Conservation (phyloP, 2,113 vertebrate genomes). For the Anolis sagrei region DNA sequence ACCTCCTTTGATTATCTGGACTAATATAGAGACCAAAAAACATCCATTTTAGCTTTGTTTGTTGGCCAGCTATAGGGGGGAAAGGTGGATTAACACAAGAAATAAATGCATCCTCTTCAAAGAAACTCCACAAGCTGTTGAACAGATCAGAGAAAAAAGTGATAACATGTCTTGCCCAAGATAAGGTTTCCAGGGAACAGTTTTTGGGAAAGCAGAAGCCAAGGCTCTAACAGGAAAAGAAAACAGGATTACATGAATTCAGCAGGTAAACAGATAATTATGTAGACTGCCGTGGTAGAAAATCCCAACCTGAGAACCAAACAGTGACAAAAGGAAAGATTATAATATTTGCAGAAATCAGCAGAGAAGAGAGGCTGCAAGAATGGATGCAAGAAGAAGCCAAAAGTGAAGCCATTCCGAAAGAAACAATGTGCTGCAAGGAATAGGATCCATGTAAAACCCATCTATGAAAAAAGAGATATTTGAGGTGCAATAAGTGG, state of each 20-base stretch:
- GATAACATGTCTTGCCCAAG: neutral
- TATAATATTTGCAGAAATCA: constrained; percentile 44
- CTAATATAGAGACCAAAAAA: too few species aligned
- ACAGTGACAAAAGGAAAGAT: constrained; percentile 42
- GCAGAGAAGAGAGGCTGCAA: constrained; percentile 5
- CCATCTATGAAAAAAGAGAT: constrained; percentile 3
- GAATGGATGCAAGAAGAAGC: constrained; percentile 9
- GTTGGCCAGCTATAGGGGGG: too few species aligned
- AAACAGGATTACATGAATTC: constrained; percentile 36
- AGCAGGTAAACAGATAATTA: constrained; percentile 44
- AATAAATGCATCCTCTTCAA: neutral
- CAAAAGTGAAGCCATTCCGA: constrained; percentile 6
- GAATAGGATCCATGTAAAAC: constrained; percentile 35
- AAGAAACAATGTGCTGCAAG: constrained; percentile 28
- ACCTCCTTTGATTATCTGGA: too few species aligned
- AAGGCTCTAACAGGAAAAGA: constrained; percentile 29
- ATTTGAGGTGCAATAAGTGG: neutral
- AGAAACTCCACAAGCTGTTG: neutral
- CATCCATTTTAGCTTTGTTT: too few species aligned
- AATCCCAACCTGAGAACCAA: neutral
- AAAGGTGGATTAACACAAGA: too few species aligned
- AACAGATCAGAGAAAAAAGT: neutral
- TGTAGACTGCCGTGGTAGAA: constrained; percentile 29
- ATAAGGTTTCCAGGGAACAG: neutral
- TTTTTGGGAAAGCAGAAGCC: constrained; percentile 51